Evolutionary conservation across 2,888 invertebrate species (phyloP), one percentile per base, ranked within the genome.

Genomic region (Thelaira solivaga): DNA sequence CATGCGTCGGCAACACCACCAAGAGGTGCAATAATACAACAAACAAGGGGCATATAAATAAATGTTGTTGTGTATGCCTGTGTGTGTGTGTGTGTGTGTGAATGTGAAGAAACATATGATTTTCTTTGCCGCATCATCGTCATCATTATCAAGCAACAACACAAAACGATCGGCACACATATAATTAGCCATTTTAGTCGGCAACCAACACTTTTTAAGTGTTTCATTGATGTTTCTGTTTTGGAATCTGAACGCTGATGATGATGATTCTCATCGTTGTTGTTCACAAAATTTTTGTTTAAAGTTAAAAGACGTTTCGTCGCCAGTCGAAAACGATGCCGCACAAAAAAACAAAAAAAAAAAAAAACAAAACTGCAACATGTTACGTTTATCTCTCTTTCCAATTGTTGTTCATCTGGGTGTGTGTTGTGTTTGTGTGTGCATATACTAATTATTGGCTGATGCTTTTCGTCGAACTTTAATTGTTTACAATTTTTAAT

Each of bases 171-270:
- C 83, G 82, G 80, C 81, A 82, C 82, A 83, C 81, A 82, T 81
- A 83, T 83, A 84, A 83, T 84, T 85, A 82, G 83, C 82, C 83
- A 82, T 83, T 83, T 85, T 84, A 84, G 84, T 80, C 82, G 81
- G 83, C 84, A 82, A 81, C 82, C 83, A 83, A 84, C 84, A 84
- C 83, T 82, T 83, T 81, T n/a, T n/a, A n/a, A 80, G 81, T 68
- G 76, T 82, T 81, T 81, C 80, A 83, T 81, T 82, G 82, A 82
- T 81, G 80, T 76, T 80, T 53, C 69, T 59, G n/a, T 79, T 81
- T 81, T 80, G 82, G 76, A 82, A 81, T 74, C 80, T 78, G 81
- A 83, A 83, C 82, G 83, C 83, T 83, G 82, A 82, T 82, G 83
- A 82, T 76, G 24, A 72, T 69, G 65, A 53, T 74, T 69, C 53